phyloP scores from a whole-genome alignment of 2,113 vertebrate genomes.

The Onychostruthus taczanowskii region DNA sequence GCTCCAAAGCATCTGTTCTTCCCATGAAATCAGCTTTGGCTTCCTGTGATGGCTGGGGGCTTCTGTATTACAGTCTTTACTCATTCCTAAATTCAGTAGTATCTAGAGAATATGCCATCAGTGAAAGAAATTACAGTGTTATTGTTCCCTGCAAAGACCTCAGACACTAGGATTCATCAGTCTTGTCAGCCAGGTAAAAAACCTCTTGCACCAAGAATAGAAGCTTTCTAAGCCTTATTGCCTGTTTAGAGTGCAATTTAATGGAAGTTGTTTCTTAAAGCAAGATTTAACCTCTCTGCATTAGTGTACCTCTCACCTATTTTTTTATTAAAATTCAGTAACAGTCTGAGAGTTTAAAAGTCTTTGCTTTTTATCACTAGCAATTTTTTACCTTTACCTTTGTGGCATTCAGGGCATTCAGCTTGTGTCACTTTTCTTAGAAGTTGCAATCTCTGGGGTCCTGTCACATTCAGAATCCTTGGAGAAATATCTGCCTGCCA shows the following conservation, averaged over 20 bases:
- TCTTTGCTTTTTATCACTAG: not conserved
- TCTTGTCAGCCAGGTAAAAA: not conserved
- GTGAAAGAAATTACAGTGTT: not conserved
- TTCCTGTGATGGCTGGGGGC: not conserved
- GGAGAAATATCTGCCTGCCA: not conserved
- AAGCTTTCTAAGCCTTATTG: not conserved
- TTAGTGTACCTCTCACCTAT: not conserved
- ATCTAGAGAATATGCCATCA: not conserved
- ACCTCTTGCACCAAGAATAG: not conserved
- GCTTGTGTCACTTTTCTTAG: not conserved
- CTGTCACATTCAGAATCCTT: not conserved
- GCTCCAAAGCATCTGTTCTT: not conserved
- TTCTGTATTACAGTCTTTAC: not conserved
- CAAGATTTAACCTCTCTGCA: not conserved
- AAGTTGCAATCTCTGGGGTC: not conserved
- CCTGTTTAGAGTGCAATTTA: not conserved
- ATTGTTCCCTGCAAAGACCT: not conserved
- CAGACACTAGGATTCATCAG: not conserved
- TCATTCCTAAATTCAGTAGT: not conserved
- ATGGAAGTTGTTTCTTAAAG: not conserved
- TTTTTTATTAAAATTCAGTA: not conserved
- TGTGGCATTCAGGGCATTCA: not conserved
- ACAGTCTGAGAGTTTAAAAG: not conserved
- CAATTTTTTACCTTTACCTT: not conserved
- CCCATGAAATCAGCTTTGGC: not conserved